These are phyloP conservation scores for Molossus molossus DNA, from an alignment of 2,797 vertebrate genomes.

Conservation along the genomic window DNA sequence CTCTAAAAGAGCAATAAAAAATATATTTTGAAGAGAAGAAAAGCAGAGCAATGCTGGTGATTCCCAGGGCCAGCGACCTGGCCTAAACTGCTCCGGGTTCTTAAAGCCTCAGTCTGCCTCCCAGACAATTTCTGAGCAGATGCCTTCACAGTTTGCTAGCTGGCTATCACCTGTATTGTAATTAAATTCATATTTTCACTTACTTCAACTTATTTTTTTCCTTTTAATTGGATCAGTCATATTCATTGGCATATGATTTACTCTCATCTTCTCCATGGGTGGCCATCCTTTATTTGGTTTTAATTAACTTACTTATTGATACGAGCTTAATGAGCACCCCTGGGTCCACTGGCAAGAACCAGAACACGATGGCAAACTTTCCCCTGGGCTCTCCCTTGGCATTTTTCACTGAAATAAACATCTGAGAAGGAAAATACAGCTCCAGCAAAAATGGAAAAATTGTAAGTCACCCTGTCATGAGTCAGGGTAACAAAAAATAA, in stretches of 20 bases:
- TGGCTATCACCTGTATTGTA: neutral
- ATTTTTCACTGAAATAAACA: neutral
- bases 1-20: too few relatives aligned
- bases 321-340: neutral
- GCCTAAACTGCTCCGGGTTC: neutral
- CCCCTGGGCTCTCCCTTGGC: neutral
- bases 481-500: neutral
- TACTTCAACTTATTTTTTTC: neutral
- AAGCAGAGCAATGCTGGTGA: neutral
- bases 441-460: neutral
- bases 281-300: neutral
- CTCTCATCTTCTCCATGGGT: neutral
- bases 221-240: neutral
- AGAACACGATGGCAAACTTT: neutral
- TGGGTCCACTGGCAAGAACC: neutral
- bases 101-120: neutral
- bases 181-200: neutral
- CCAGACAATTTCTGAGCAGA: accelerated
- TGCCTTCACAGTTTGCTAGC: neutral
- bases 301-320: neutral
- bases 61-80: neutral
- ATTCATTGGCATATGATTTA: neutral
- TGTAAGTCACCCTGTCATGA: neutral
- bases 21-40: too few relatives aligned
- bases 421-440: neutral